Conservation (phyloP, 2,888 invertebrate genomes). For the Pollenia angustigena region DNA sequence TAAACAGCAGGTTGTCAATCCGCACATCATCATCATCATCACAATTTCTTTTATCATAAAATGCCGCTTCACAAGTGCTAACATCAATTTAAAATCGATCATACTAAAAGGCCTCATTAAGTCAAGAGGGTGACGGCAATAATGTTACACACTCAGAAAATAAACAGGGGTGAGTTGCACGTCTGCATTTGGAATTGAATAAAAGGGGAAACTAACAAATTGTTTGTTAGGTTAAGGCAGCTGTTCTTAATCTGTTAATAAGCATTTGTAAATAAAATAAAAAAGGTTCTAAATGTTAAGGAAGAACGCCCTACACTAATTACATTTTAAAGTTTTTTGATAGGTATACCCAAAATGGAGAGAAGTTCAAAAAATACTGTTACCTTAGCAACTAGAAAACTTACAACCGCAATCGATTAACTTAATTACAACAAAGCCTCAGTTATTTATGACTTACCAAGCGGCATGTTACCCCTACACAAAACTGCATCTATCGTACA, state of each 20-base stretch:
- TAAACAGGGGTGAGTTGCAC: conserved; percentile 27
- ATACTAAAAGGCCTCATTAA: conserved; percentile 80
- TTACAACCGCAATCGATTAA: no score
- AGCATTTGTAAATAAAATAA: background rate
- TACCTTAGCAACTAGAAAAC: no score
- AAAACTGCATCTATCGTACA: no score
- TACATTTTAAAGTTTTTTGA: no score
- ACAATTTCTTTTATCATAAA: conserved; percentile 47
- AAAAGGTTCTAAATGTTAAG: no score
- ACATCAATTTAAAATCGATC: conserved; percentile 82
- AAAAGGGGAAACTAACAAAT: conserved; percentile 48
- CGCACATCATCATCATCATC: conserved; percentile 26
- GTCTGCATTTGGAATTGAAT: conserved; percentile 21
- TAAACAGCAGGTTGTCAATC: conserved; percentile 70
- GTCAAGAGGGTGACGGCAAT: conserved; percentile 79
- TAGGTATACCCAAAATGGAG: no score
- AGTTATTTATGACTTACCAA: no score
- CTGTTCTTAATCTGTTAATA: conserved; percentile 21
- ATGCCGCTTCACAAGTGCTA: conserved; percentile 76
- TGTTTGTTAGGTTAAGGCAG: conserved; percentile 18
- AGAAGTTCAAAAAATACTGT: no score
- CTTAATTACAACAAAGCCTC: no score
- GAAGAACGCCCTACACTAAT: no score
- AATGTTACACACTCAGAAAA: conserved; percentile 10
- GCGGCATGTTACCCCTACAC: no score